These are phyloP conservation scores for Egretta garzetta DNA, from an alignment of 2,113 vertebrate species.

Conservation along the genomic window DNA sequence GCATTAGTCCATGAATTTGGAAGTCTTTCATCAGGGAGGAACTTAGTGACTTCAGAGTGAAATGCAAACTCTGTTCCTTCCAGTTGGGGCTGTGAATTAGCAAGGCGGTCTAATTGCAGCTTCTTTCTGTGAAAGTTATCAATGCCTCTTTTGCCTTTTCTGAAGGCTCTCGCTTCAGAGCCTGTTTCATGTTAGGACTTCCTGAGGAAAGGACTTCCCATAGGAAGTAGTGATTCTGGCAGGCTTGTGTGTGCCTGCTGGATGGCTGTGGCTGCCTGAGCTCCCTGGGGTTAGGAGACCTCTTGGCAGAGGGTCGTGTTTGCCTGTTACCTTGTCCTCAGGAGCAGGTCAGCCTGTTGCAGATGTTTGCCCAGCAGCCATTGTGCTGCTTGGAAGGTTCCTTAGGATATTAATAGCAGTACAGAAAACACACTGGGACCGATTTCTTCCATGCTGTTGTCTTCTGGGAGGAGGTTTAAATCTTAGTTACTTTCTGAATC, in stretches of 20 bases:
- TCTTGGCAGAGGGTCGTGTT: not conserved
- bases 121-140: not conserved
- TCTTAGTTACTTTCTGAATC: not conserved
- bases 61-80: not conserved
- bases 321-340: not conserved
- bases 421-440: not conserved
- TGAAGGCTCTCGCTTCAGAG: not conserved
- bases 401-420: not conserved
- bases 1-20: not conserved
- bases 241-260: not conserved
- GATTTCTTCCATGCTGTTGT: not conserved
- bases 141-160: not conserved
- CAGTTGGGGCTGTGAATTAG: not conserved
- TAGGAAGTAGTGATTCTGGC: not conserved
- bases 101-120: not conserved
- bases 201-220: not conserved
- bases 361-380: not conserved
- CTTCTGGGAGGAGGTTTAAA: not conserved
- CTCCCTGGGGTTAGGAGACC: not conserved
- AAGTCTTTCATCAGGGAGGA: not conserved
- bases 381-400: not conserved
- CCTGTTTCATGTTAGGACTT: not conserved
- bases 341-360: not conserved
- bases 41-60: not conserved
- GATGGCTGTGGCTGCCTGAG: not conserved